Evolutionary conservation across 2,888 invertebrate species (phyloP).

Genomic region (Troides helena): DNA sequence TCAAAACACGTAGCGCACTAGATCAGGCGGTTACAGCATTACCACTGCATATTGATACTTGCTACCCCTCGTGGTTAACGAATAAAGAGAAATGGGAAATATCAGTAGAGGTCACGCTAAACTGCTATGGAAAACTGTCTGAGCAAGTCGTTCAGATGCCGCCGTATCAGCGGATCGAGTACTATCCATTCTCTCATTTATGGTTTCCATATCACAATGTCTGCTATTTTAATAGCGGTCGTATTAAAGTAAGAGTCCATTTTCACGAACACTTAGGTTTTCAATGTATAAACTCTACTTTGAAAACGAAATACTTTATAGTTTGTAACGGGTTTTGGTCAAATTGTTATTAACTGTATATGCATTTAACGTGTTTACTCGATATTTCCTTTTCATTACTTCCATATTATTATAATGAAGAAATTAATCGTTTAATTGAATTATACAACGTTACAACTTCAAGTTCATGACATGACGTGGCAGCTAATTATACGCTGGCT

Average conservation of each 20-base stretch:
- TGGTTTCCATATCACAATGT: conserved; percentile 52
- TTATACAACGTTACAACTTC: not conserved
- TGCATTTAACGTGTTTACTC: not conserved
- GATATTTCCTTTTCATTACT: no score
- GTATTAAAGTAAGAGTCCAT: not conserved
- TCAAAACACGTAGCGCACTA: conserved; percentile 76
- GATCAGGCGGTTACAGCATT: conserved; percentile 60
- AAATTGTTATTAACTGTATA: not conserved
- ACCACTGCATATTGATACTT: conserved; percentile 52
- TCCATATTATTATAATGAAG: no score
- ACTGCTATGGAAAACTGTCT: conserved; percentile 57
- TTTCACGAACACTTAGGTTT: not conserved
- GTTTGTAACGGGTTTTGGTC: not conserved
- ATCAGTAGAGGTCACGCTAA: conserved; percentile 48
- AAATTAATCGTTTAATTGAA: not conserved
- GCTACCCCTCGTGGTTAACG: conserved; percentile 33
- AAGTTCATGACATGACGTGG: not conserved
- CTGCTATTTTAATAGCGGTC: conserved; percentile 32
- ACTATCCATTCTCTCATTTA: conserved; percentile 61
- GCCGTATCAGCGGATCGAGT: conserved; percentile 69
- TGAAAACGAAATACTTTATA: not conserved
- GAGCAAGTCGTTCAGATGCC: conserved; percentile 63
- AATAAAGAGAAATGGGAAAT: conserved; percentile 36
- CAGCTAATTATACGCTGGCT: not conserved
- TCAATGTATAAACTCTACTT: not conserved